Evolutionary conservation across 2,797 vertebrate species (phyloP).

Genomic region (Sebastes hopkinsi): DNA sequence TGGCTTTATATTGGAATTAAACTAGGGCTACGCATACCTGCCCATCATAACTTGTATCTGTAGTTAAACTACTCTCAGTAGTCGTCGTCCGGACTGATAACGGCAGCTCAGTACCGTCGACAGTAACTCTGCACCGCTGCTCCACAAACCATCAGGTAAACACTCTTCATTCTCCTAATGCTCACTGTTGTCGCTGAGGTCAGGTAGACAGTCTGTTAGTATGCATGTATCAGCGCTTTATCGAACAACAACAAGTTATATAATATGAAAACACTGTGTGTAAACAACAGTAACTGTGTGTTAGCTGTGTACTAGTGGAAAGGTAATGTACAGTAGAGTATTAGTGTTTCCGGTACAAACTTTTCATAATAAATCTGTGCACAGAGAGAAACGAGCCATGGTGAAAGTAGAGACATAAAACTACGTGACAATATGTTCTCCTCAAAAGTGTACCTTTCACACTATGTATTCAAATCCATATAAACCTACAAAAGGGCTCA

Average conservation of each 20-base stretch:
- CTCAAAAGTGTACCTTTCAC: not conserved
- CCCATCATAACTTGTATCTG: not conserved
- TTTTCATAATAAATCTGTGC: constrained; percentile 26
- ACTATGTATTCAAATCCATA: no score
- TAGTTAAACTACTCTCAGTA: not conserved
- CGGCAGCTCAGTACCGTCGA: not conserved
- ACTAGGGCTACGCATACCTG: not conserved
- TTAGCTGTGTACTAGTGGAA: not conserved
- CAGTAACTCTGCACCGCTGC: not conserved
- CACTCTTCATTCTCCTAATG: rapidly evolving
- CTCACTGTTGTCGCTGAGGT: rapidly evolving
- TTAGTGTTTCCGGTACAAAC: constrained; percentile 5
- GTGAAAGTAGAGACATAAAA: not conserved
- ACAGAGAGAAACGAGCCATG: not conserved
- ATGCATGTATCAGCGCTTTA: rapidly evolving
- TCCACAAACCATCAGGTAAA: constrained; percentile 9
- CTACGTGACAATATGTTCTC: rapidly evolving
- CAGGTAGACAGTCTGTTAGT: rapidly evolving
- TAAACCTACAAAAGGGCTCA: not conserved
- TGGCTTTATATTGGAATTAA: not conserved
- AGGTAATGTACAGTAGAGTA: not conserved
- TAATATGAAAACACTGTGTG: rapidly evolving
- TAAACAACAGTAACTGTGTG: no score
- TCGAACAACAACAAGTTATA: rapidly evolving
- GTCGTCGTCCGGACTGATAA: not conserved